Percentiles rank a stretch among this genome's conserved stretches.
Conservation (phyloP, 2,888 invertebrate genomes). For the Aspidiotus destructor region DNA sequence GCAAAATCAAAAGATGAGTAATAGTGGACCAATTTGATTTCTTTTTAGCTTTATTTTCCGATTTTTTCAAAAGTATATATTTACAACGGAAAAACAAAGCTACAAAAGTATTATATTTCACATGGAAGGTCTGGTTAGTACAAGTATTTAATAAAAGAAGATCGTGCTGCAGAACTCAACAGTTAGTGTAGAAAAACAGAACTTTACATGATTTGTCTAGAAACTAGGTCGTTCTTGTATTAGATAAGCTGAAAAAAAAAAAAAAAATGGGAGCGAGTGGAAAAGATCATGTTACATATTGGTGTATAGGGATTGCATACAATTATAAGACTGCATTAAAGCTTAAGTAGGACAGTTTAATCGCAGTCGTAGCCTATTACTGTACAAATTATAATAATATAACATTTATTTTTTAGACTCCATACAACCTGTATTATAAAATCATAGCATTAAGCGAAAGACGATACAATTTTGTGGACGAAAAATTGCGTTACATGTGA, state of each 20-base stretch:
- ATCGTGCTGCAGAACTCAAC: neutral
- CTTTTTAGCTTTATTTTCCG: neutral
- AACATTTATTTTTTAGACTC: too few relatives aligned
- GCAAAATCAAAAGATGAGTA: conserved; percentile 40
- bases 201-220: too few relatives aligned
- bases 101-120: neutral
- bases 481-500: neutral
- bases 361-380: too few relatives aligned
- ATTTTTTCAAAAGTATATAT: neutral
- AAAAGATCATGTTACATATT: conserved; percentile 30
- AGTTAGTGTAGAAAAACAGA: neutral
- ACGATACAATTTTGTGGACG: too few relatives aligned
- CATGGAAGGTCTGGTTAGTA: neutral
- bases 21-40: neutral
- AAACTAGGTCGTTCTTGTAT: neutral
- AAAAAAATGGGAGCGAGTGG: conserved; percentile 18
- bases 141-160: neutral
- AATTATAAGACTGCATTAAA: too few relatives aligned
- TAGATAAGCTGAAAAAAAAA: conserved; percentile 1
- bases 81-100: neutral
- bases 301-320: too few relatives aligned
- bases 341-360: too few relatives aligned
- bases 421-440: too few relatives aligned
- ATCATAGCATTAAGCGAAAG: too few relatives aligned
- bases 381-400: too few relatives aligned